A percentile compares a stretch with the other conserved stretches of the same genome.
Evolutionary conservation across 2,888 invertebrate genomes (phyloP).

Genomic region (Brenthis ino): DNA sequence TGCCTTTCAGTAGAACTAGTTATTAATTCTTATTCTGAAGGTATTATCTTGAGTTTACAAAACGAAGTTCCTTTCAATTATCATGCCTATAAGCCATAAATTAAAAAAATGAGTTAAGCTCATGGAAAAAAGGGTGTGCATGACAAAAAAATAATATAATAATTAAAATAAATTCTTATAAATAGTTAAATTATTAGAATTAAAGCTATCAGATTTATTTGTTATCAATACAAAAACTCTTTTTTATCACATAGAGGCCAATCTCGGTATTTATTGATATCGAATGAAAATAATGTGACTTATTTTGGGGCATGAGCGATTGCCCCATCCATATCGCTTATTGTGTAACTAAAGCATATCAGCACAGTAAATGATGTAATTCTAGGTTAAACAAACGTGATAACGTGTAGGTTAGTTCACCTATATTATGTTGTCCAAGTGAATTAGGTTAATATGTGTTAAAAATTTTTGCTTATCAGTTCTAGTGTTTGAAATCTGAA

Average conservation of each 20-base stretch:
- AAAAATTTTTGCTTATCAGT: background rate
- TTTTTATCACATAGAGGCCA: constrained; percentile 13
- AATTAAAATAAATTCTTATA: too few relatives aligned
- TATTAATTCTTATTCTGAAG: too few relatives aligned
- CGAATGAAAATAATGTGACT: constrained; percentile 6
- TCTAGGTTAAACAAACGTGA: constrained; percentile 50
- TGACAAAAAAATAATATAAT: too few relatives aligned
- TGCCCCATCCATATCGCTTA: constrained; percentile 14
- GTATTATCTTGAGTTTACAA: too few relatives aligned
- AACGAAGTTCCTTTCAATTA: too few relatives aligned
- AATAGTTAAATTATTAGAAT: background rate
- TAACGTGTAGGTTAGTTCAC: constrained; percentile 39
- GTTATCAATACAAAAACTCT: background rate
- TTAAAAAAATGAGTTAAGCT: too few relatives aligned
- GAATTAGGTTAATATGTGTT: constrained; percentile 18
- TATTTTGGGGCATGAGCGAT: constrained; percentile 18
- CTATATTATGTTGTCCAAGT: constrained; percentile 30
- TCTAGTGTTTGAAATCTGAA: too few relatives aligned
- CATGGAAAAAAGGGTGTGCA: too few relatives aligned
- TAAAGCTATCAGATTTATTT: background rate
- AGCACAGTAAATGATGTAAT: constrained; percentile 48
- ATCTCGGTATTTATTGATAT: constrained; percentile 21
- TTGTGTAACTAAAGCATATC: constrained; percentile 42
- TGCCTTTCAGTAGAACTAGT: too few relatives aligned
- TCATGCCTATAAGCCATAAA: too few relatives aligned